Conservation (phyloP, 2,888 invertebrate genomes). For the Operophtera brumata region DNA sequence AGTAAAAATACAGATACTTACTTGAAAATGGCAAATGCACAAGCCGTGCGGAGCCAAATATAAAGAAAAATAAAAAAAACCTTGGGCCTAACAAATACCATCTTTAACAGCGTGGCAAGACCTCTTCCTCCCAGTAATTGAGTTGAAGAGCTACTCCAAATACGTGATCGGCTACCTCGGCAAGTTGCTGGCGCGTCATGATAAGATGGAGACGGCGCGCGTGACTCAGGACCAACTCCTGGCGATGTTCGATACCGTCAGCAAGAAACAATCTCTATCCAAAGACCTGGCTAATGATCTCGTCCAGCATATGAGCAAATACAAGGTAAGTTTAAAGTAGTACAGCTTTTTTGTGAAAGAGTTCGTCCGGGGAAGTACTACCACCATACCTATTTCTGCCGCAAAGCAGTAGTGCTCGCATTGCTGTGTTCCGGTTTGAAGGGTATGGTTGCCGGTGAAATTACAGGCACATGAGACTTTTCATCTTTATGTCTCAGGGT, state of each 20-base stretch:
- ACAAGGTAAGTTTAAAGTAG: conserved; percentile 75
- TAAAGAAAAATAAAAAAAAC: no score
- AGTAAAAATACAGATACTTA: no score
- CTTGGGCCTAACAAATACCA: not conserved
- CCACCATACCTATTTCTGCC: no score
- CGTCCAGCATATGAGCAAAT: conserved; percentile 73
- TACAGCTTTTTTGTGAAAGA: no score
- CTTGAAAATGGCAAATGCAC: no score
- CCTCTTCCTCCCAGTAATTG: conserved; percentile 85
- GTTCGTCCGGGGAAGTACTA: no score
- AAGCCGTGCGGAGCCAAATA: no score
- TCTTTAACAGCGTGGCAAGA: conserved; percentile 82
- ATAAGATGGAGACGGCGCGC: conserved; percentile 57
- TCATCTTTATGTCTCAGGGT: no score
- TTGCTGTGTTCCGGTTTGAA: no score
- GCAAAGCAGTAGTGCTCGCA: no score
- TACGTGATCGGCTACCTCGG: conserved; percentile 83
- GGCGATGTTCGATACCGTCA: conserved; percentile 81
- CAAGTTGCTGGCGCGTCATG: conserved; percentile 70
- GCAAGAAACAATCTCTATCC: conserved; percentile 78
- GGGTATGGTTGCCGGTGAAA: no score
- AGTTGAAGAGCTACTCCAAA: conserved; percentile 85
- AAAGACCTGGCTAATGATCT: conserved; percentile 79
- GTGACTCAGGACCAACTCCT: conserved; percentile 80
- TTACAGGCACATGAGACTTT: no score